Evolutionary conservation across 1,140 invertebrate species (phyloP), one percentile per base, ranked within the genome.

Genomic region (Zophobas morio): DNA sequence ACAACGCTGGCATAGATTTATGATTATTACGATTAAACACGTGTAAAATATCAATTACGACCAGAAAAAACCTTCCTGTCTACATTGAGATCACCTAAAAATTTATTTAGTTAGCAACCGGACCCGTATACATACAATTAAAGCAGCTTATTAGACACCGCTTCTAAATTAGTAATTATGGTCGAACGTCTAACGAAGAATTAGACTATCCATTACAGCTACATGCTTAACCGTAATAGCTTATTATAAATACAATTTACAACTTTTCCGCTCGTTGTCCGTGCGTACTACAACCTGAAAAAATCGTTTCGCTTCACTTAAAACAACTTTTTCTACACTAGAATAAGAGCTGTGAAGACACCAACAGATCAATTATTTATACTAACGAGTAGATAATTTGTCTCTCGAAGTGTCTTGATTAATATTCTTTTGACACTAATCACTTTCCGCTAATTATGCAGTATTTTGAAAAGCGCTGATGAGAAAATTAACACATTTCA

Each of bases 401-500:
- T 63, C 57, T 63, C 8, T 6, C 20, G 20, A 20, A 39, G 35
- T 6, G n/a, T 0, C 2, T 63, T 63, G 35, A 63, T 63, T 63
- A 63, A 63, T 63, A 63, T 63, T 63, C 57, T 63, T 63, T 63
- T 37, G 57, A 63, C 57, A 63, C 35, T 63, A 63, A 63, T 63
- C n/a, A 63, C 35, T 63, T 39, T 63, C 6, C 57, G 57, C 57
- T 63, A 63, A 63, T 63, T 63, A 63, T 36, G 57, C 6, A 8
- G 49, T 51, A 51, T 51, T 20, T 51, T 8, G 57, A 63, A 63
- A 36, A n/a, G 35, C 4, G 20, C 49, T 20, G 49, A 51, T 51
- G 49, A 51, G 49, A 51, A 63, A 39, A 63, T 37, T 63, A 63
- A 63, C 57, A 39, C 57, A 63, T 63, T 5, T 35, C 6, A 6